Base-by-base conservation (phyloP, 2,113 vertebrate species). In the Oophaga pumilio region DNA sequence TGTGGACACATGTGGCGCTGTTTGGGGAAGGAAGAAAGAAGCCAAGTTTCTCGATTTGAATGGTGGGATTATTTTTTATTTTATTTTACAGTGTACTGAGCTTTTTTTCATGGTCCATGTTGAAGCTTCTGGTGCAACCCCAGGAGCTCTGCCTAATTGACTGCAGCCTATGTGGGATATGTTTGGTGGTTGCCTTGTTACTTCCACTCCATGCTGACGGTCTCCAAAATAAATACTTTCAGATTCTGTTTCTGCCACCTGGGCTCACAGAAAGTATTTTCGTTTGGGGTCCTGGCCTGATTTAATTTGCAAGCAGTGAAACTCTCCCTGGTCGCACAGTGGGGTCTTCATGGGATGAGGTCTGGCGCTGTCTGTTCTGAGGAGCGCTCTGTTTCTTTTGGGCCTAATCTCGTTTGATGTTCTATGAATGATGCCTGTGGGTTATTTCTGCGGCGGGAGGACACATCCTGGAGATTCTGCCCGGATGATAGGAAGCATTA, bases 381-480 rank as follows among this genome's bases (percentile, higher is more conserved):
- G 43, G 85, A 79, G 56, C 76, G 11, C 15, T 57, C n/a, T 77
- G 59, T 86, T 79, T 26, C 62, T 86, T 57, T 56, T 56, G 33
- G 73, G 60, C 57, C 78, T 66, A 17, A 57, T 56, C 14, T 10
- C 60, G 33, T 86, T 78, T 85, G 71, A 78, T 85, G 73, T 76
- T 28, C 26, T 76, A 11, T 77, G 62, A 85, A 26, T 64, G 2
- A 53, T 56, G 76, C 18, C 62, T 78, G 62, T 78, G 76, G 49
- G 62, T 79, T 86, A 33, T 79, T 68, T 86, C 76, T 68, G 85
- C 68, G 85, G 85, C 59, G 43, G 24, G 49, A 66, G 62, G 71
- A 62, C 43, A 57, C 57, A 8, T n/a, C 43, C 71, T 15, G 66
- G 52, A 0, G 62, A 28, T 74, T 22, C 33, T 17, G 49, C 49